phyloP scores from a whole-genome alignment of 2,888 invertebrate genomes.

The Isoperla grammatica region DNA sequence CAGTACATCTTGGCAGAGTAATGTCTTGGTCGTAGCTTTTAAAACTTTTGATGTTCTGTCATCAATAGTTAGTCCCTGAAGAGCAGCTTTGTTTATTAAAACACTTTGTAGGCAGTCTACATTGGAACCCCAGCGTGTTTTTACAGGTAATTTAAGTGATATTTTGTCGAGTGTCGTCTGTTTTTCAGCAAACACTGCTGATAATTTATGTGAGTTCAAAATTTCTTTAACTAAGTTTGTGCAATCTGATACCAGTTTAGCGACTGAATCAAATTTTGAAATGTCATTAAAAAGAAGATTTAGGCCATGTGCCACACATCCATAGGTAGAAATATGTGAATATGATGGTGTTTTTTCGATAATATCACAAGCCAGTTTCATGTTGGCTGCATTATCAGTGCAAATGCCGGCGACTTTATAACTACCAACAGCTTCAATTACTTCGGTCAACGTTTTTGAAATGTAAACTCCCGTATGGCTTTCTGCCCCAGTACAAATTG shows the following conservation, averaged over 20 bases:
- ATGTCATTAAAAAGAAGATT: constrained; percentile 7
- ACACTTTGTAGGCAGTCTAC: constrained; percentile 30
- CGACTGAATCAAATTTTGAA: not conserved
- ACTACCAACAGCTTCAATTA: not conserved
- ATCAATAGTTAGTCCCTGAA: constrained; percentile 32
- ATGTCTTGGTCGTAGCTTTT: not conserved
- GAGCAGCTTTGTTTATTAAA: constrained; percentile 31
- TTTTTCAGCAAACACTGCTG: constrained; percentile 8
- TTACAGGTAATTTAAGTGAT: constrained; percentile 14
- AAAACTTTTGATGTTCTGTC: constrained; percentile 21
- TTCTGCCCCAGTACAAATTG: constrained; percentile 1
- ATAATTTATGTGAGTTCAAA: not conserved
- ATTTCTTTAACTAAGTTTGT: constrained; percentile 2
- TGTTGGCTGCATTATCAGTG: constrained; percentile 16
- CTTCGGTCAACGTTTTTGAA: not conserved
- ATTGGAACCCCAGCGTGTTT: constrained; percentile 13
- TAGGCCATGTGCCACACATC: constrained; percentile 17
- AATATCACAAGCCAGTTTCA: constrained; percentile 11
- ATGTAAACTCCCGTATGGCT: constrained; percentile 4
- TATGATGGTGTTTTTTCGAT: not conserved
- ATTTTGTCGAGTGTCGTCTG: constrained; percentile 9
- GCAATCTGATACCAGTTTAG: not conserved
- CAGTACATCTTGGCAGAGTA: constrained; percentile 30
- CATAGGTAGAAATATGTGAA: not conserved
- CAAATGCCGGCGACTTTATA: constrained; percentile 7